Percentiles rank a stretch among this genome's conserved stretches.
Conservation (phyloP, 2,888 invertebrate species). For the Sinelater perroti region DNA sequence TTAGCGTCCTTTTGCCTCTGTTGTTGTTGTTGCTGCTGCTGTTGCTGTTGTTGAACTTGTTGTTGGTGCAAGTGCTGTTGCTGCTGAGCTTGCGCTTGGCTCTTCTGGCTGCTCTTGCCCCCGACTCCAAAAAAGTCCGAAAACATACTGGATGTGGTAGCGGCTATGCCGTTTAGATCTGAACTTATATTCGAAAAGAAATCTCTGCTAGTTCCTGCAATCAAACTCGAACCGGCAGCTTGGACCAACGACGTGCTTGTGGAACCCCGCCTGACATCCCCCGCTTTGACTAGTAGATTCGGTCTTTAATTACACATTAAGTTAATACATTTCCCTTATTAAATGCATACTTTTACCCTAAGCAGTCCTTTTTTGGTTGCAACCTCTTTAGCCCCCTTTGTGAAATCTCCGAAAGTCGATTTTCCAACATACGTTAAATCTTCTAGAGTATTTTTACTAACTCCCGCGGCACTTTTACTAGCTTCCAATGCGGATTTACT, state of each 20-base stretch:
- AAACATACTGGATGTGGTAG: slow-evolving; percentile 93
- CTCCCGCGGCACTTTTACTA: slow-evolving; percentile 87
- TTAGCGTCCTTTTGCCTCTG: slow-evolving; percentile 59
- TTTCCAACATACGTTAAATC: slow-evolving; percentile 91
- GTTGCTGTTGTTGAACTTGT: slow-evolving; percentile 44
- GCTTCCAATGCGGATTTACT: slow-evolving; percentile 86
- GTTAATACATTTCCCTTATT: not conserved
- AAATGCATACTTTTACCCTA: slow-evolving; percentile 66
- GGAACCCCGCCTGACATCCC: slow-evolving; percentile 66
- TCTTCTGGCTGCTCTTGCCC: slow-evolving; percentile 60
- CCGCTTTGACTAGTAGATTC: slow-evolving; percentile 55
- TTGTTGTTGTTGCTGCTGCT: slow-evolving; percentile 50
- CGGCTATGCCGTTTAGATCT: slow-evolving; percentile 91
- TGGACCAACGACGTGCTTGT: slow-evolving; percentile 69
- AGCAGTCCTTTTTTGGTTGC: slow-evolving; percentile 86
- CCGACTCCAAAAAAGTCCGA: slow-evolving; percentile 87
- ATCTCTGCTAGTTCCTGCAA: slow-evolving; percentile 76
- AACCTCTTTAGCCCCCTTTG: slow-evolving; percentile 90
- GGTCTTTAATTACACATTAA: slow-evolving; percentile 42
- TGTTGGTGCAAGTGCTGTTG: slow-evolving; percentile 47
- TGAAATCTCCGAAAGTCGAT: slow-evolving; percentile 87
- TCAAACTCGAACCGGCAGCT: slow-evolving; percentile 66
- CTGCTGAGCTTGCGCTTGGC: slow-evolving; percentile 44
- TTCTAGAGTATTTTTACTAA: slow-evolving; percentile 87
- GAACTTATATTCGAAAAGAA: slow-evolving; percentile 92